Evolutionary conservation across 2,113 vertebrate genomes (phyloP).

Genomic region (Motacilla tschutschensis): DNA sequence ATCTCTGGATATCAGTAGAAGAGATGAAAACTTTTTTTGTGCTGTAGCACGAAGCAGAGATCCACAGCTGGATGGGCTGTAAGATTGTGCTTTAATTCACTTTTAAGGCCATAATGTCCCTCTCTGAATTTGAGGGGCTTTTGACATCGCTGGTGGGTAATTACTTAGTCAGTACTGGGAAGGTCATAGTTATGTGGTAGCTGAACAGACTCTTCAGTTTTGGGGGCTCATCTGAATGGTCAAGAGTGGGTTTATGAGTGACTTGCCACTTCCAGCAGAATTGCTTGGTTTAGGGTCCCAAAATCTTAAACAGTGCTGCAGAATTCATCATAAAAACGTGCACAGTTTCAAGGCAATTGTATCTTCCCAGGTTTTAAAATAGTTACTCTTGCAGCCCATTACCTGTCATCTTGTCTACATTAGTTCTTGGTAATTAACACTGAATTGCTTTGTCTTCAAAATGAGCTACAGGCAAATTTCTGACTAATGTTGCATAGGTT

Average conservation of each 20-base stretch:
- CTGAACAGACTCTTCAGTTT: background rate
- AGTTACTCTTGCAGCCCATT: background rate
- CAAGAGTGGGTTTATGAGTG: background rate
- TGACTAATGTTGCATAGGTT: background rate
- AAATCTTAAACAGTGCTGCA: fast-evolving
- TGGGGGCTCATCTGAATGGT: background rate
- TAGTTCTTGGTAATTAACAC: background rate
- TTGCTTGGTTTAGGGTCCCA: background rate
- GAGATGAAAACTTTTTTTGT: background rate
- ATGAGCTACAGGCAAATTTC: background rate
- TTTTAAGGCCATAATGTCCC: background rate
- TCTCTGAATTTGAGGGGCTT: background rate
- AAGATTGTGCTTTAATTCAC: background rate
- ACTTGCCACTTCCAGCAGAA: background rate
- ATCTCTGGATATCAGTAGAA: background rate
- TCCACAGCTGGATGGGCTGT: background rate
- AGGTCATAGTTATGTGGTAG: background rate
- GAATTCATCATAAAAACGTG: background rate
- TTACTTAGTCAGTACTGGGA: background rate
- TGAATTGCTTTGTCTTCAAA: background rate
- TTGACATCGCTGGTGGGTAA: background rate
- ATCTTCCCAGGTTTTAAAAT: background rate
- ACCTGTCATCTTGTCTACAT: background rate
- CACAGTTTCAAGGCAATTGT: background rate
- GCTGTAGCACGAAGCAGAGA: background rate